Base-by-base conservation (phyloP, 30 jellyfish, hydroid and myxozoan genomes). In the Aurelia aurita region DNA sequence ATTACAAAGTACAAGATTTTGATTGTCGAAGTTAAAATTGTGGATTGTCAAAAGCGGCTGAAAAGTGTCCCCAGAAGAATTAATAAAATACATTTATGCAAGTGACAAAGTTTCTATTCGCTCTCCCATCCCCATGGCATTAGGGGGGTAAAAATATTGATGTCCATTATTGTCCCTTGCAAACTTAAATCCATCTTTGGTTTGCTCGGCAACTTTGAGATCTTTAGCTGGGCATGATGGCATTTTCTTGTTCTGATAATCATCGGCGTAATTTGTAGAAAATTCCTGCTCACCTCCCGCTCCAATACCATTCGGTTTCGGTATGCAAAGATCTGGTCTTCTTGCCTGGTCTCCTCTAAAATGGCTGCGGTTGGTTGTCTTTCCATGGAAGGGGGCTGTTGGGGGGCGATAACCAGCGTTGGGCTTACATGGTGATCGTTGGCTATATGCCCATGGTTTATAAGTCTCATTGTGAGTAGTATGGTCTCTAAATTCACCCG, bases 401-500 rank as follows among this genome's bases (percentile, higher is more conserved):
- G 97, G 94, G 5, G 92, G 91, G 23, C 87, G 87, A 58, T 94
- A 94, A 9, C 95, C 96, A 11, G 91, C 92, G 2, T n/a, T 77
- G 23, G 97, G 99, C 54, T 68, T 67, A 32, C 46, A 46, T 27
- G 32, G 39, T 25, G 80, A 92, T 60, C 97, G 46, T 78, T 86
- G 92, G 46, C 75, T 70, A 26, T 44, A 61, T 60, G 70, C 81
- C 99, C 99, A 94, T 23, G 97, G 96, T 74, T 80, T 94, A 86
- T 58, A 94, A n/a, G 99, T 95, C 34, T 88, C 96, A 10, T 94
- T 94, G 82, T 94, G 97, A 14, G 99, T 94, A 2, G 99, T 94
- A 32, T 65, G 69, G 60, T 84, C 97, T 16, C 69, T 89, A 74
- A 94, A 94, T 18, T 81, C 93, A 8, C 97, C 96, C 20, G 99